Evolutionary conservation across 2,888 invertebrate species (phyloP).

Genomic region (Carcina quercana): DNA sequence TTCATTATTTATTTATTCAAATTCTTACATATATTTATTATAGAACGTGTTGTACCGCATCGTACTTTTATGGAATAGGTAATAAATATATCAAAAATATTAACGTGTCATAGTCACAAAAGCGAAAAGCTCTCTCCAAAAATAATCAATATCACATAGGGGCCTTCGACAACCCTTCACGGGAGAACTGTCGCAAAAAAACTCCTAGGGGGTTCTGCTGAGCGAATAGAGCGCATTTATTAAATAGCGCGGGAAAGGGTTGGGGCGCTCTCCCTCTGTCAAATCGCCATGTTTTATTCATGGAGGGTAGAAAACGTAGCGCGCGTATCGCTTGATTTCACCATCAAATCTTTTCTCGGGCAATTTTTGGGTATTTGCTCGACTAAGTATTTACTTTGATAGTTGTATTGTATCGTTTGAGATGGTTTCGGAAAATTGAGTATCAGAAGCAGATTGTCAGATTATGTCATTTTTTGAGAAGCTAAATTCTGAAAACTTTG

Average conservation of each 20-base stretch:
- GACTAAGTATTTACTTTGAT: background rate
- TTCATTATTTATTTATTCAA: too few species aligned
- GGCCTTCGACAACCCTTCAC: conserved; percentile 28
- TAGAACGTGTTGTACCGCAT: too few species aligned
- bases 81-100: too few species aligned
- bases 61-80: too few species aligned
- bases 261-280: conserved; percentile 31
- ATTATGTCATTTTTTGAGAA: too few species aligned
- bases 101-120: too few species aligned
- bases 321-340: conserved; percentile 36
- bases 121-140: too few species aligned
- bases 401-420: background rate
- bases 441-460: too few species aligned
- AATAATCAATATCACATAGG: conserved; percentile 28
- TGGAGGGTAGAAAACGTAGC: conserved; percentile 47
- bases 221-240: conserved; percentile 41
- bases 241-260: conserved; percentile 57
- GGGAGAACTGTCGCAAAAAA: conserved; percentile 55
- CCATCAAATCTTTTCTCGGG: conserved; percentile 51
- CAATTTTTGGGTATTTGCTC: background rate
- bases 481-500: too few species aligned
- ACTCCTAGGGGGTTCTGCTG: conserved; percentile 28
- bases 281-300: conserved; percentile 65
- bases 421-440: too few species aligned
- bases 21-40: too few species aligned